Conservation (phyloP, 2,888 invertebrate species). For the Junonia oenone region DNA sequence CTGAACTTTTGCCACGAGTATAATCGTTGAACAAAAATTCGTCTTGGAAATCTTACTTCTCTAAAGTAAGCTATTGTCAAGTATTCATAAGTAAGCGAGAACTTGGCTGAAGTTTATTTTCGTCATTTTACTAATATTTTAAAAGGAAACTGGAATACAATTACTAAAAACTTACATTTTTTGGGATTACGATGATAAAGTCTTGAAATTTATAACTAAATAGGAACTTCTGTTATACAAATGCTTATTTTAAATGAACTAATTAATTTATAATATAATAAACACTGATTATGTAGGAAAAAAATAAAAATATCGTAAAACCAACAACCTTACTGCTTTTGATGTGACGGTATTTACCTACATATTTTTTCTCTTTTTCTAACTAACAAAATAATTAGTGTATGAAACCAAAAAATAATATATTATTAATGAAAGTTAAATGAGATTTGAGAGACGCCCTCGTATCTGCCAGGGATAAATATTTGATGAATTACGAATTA, state of each 20-base stretch:
- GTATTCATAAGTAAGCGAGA: slow-evolving; percentile 5
- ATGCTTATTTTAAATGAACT: no score
- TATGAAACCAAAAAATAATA: slow-evolving; percentile 21
- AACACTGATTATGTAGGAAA: no score
- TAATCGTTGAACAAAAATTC: slow-evolving; percentile 5
- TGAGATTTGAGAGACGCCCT: slow-evolving; percentile 23
- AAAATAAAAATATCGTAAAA: no score
- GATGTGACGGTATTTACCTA: no score
- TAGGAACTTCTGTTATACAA: no score
- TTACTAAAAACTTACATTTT: background rate
- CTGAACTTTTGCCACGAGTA: background rate
- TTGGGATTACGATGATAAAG: background rate
- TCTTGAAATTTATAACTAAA: no score
- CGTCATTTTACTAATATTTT: slow-evolving; percentile 1
- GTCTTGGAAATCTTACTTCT: slow-evolving; percentile 5
- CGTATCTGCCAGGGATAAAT: slow-evolving; percentile 46
- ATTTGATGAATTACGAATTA: slow-evolving; percentile 64
- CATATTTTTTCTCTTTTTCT: no score
- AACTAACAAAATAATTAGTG: slow-evolving; percentile 28
- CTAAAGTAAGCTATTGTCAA: slow-evolving; percentile 5
- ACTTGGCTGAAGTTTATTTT: slow-evolving; percentile 5
- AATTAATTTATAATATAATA: no score
- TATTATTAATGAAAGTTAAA: slow-evolving; percentile 61
- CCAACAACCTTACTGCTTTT: no score
- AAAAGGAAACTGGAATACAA: background rate